phyloP scores from a whole-genome alignment of 2,797 vertebrate genomes.

The Falco biarmicus region DNA sequence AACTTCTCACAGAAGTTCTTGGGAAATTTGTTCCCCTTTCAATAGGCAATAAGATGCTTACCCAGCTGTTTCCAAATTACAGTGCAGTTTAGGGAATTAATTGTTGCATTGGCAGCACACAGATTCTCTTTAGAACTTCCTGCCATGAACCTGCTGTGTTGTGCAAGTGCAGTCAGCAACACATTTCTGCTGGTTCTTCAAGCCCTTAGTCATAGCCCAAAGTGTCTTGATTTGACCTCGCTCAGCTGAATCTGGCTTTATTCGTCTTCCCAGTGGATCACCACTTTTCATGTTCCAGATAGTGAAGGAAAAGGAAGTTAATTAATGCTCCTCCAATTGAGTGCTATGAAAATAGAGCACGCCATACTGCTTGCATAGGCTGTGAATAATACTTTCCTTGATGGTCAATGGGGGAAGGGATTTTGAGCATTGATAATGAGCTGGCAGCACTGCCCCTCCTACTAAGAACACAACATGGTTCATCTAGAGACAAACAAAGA shows the following conservation, averaged over 20 bases:
- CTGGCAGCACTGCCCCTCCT: neutral
- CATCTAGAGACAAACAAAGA: neutral
- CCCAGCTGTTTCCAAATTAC: neutral
- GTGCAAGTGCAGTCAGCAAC: neutral
- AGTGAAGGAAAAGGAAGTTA: neutral
- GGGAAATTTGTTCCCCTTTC: neutral
- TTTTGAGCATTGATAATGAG: neutral
- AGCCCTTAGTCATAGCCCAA: neutral
- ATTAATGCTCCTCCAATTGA: neutral
- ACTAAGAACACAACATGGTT: neutral
- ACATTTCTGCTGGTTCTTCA: neutral
- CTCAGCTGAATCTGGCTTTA: neutral
- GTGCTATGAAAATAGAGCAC: neutral
- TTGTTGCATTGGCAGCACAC: neutral
- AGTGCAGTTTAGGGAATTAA: neutral
- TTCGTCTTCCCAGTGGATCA: neutral
- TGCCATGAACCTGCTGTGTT: neutral
- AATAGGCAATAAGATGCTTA: neutral
- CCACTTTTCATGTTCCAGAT: neutral
- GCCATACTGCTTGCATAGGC: neutral
- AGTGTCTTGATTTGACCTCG: neutral
- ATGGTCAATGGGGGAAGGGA: neutral
- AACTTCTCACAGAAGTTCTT: neutral
- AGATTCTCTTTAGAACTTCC: conserved; percentile 1
- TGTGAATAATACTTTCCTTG: neutral